Percentiles rank a stretch among this genome's conserved stretches.
Conservation (phyloP, 2,113 vertebrate genomes). For the Leucopternis melanops region DNA sequence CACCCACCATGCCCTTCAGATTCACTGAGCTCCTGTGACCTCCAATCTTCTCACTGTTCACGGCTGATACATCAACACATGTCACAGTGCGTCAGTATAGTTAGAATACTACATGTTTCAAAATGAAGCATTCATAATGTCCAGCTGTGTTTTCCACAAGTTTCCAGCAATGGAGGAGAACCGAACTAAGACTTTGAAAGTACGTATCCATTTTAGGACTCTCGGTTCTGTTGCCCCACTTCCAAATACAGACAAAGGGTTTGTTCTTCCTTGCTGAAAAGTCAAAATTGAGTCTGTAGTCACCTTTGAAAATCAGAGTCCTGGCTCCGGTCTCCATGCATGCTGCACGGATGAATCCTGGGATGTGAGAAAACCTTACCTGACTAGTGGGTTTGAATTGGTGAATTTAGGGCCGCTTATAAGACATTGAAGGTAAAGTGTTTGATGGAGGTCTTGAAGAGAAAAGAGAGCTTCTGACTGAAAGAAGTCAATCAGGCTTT, state of each 20-base stretch:
- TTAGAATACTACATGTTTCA: background rate
- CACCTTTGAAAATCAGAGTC: background rate
- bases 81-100: background rate
- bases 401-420: background rate
- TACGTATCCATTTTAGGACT: background rate
- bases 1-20: background rate
- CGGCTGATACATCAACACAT: background rate
- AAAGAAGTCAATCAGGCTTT: background rate
- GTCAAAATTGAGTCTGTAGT: background rate
- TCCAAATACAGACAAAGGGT: background rate
- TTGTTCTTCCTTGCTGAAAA: background rate
- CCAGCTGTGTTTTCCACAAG: background rate
- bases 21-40: background rate
- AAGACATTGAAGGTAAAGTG: background rate
- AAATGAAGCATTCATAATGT: accelerated
- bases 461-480: background rate
- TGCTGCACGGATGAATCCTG: background rate
- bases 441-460: background rate
- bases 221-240: background rate
- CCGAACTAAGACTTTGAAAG: background rate
- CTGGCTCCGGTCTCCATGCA: background rate
- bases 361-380: background rate
- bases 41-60: background rate
- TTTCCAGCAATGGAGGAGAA: background rate
- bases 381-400: background rate